Percentiles rank a stretch among this genome's conserved stretches.
Conservation (phyloP, 1,140 invertebrate genomes). For the Drosophila pandora region DNA sequence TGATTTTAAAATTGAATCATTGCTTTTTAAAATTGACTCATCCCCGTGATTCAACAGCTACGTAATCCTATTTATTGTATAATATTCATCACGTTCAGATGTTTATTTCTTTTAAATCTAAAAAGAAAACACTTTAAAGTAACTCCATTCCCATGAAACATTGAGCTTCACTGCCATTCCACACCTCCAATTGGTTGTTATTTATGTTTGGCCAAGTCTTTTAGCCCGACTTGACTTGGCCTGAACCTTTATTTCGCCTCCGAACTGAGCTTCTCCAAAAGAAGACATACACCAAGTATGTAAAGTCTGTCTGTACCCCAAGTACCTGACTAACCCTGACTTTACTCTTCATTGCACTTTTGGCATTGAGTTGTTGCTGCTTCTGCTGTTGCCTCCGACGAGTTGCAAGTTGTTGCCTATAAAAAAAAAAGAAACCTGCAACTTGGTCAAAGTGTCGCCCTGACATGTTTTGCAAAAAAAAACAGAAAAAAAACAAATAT, state of each 20-base stretch:
- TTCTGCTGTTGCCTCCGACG: slow-evolving; percentile 30
- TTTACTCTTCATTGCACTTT: slow-evolving; percentile 80
- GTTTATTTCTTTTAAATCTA: background rate
- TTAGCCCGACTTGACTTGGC: slow-evolving; percentile 38
- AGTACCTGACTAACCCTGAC: slow-evolving; percentile 60
- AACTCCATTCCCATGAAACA: background rate
- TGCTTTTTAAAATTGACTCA: slow-evolving; percentile 23
- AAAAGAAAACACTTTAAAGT: background rate
- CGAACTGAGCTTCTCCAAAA: slow-evolving; percentile 11
- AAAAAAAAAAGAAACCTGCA: slow-evolving; percentile 55
- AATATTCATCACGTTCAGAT: background rate
- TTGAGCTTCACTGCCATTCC: background rate
- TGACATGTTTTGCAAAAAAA: slow-evolving; percentile 56
- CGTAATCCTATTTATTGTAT: background rate
- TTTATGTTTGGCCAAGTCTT: slow-evolving; percentile 35
- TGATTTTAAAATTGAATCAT: slow-evolving; percentile 17
- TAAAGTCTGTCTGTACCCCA: slow-evolving; percentile 54
- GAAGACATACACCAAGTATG: slow-evolving; percentile 17
- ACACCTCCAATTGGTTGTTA: slow-evolving; percentile 43
- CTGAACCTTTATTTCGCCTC: slow-evolving; percentile 41
- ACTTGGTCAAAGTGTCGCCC: slow-evolving; percentile 75
- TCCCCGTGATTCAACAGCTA: background rate
- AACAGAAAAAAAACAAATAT: slow-evolving; percentile 7
- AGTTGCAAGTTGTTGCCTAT: slow-evolving; percentile 48
- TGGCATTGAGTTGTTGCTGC: slow-evolving; percentile 75